Conservation (phyloP, 2,113 vertebrate genomes). For the Scartelaos histophorus region DNA sequence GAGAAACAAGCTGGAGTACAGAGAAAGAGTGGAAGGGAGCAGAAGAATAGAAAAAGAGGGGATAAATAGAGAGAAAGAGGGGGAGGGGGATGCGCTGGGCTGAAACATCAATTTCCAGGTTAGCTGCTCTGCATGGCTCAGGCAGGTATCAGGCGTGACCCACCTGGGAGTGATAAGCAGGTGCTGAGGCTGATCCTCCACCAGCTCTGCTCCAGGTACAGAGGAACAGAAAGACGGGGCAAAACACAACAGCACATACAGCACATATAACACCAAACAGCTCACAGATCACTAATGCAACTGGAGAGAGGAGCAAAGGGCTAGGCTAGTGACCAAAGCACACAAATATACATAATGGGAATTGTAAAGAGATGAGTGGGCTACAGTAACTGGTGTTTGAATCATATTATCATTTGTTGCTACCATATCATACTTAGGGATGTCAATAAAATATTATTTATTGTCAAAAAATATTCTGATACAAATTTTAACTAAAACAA, state of each 20-base stretch:
- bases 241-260: slow-evolving; percentile 17
- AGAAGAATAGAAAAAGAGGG: background rate
- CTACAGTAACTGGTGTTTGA: too few relatives aligned
- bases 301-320: background rate
- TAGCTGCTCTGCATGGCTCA: slow-evolving; percentile 80
- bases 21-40: background rate
- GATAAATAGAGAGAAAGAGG: background rate
- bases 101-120: slow-evolving; percentile 86
- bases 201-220: slow-evolving; percentile 53
- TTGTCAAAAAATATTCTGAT: too few relatives aligned
- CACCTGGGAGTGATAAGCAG: slow-evolving; percentile 82
- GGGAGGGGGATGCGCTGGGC: slow-evolving; percentile 75
- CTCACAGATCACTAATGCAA: slow-evolving; percentile 13
- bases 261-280: slow-evolving; percentile 14
- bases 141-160: slow-evolving; percentile 81
- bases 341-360: too few relatives aligned
- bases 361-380: too few relatives aligned
- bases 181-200: slow-evolving; percentile 76
- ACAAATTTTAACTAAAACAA: too few relatives aligned
- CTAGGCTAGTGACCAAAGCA: background rate
- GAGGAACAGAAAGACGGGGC: slow-evolving; percentile 28
- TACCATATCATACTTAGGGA: too few relatives aligned
- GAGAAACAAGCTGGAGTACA: too few relatives aligned
- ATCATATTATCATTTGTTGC: too few relatives aligned
- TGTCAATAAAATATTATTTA: too few relatives aligned